phyloP scores from a whole-genome alignment of 2,797 vertebrate genomes.

The Protonibea diacanthus region DNA sequence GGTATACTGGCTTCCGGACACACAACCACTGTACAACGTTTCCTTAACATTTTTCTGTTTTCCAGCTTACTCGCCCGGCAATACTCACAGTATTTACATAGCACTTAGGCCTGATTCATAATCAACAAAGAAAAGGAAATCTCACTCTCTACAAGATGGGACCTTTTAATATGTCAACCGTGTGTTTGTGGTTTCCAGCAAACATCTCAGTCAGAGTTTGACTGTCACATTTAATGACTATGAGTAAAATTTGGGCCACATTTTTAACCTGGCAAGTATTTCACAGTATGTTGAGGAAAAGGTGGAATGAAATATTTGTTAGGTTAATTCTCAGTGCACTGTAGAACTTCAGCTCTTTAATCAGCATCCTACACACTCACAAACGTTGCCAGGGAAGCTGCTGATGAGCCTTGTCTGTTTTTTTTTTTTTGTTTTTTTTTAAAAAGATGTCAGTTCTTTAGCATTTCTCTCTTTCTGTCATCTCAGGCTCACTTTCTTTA shows the following conservation, averaged over 20 bases:
- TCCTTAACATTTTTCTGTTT: too few species aligned
- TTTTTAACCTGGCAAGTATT: not conserved
- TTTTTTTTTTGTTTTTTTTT: not conserved
- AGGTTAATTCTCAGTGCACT: not conserved
- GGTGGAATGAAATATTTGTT: not conserved
- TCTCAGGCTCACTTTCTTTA: slow-evolving; percentile 1
- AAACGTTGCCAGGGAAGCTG: not conserved
- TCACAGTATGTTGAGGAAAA: not conserved
- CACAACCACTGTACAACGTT: too few species aligned
- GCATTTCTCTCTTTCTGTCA: not conserved
- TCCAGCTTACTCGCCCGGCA: too few species aligned
- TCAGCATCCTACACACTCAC: slow-evolving; percentile 3
- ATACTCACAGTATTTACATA: too few species aligned
- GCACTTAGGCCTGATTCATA: too few species aligned
- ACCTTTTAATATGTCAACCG: not conserved
- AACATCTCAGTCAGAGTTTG: slow-evolving; percentile 1
- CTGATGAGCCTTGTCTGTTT: not conserved
- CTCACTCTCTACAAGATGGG: too few species aligned
- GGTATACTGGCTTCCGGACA: too few species aligned
- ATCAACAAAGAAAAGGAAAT: too few species aligned
- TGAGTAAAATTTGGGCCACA: too few species aligned
- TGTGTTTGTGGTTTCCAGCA: not conserved
- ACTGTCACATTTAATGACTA: not conserved
- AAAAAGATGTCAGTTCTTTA: slow-evolving; percentile 28
- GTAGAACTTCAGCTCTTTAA: slow-evolving; percentile 2